Conservation (phyloP, 2,113 vertebrate genomes). For the Platanista minor region DNA sequence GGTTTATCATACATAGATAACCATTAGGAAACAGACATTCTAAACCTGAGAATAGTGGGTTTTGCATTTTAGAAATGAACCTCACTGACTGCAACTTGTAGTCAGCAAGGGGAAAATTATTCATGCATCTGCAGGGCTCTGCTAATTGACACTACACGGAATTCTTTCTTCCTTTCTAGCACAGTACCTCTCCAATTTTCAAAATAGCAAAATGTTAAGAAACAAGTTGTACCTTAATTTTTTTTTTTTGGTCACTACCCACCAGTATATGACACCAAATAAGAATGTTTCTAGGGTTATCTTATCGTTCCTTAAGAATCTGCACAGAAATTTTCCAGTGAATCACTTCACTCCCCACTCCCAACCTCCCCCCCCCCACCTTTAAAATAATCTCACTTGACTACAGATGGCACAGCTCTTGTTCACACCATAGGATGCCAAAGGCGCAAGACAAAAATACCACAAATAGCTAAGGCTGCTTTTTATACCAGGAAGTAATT, state of each 20-base stretch:
- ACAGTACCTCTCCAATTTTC: neutral
- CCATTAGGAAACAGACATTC: neutral
- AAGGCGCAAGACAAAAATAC: conserved; percentile 43
- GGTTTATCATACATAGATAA: neutral
- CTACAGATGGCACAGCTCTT: conserved; percentile 50
- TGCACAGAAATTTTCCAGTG: neutral
- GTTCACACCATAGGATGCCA: conserved; percentile 49
- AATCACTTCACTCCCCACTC: neutral
- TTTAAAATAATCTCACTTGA: conserved; percentile 42
- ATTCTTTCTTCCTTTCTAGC: neutral
- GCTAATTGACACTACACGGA: neutral
- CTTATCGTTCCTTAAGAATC: neutral
- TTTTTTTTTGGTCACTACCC: neutral
- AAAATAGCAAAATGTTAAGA: conserved; percentile 42
- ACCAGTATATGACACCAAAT: conserved; percentile 35
- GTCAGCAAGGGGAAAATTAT: neutral
- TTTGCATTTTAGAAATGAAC: neutral
- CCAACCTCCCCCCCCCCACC: neutral
- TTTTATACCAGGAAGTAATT: conserved; percentile 48
- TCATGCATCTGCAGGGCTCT: neutral
- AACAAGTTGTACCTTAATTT: conserved; percentile 40
- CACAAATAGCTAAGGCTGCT: conserved; percentile 5
- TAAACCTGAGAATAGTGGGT: neutral
- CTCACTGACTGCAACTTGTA: neutral
- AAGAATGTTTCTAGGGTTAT: conserved; percentile 43